Percentiles rank a stretch among this genome's conserved stretches.
Conservation (phyloP, 2,797 vertebrate species). For the Lophotriccus pileatus region DNA sequence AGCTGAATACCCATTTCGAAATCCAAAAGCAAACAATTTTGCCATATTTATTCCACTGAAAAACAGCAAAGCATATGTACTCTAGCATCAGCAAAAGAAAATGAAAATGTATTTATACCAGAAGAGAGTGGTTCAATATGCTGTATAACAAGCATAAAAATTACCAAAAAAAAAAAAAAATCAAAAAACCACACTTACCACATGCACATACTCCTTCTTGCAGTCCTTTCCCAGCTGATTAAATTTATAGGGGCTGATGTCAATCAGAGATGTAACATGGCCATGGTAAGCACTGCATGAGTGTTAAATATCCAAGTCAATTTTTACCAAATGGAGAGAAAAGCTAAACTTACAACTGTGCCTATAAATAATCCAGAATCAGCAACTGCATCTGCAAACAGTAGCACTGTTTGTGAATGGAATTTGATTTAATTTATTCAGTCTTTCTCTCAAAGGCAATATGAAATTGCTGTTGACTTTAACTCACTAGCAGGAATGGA, state of each 20-base stretch:
- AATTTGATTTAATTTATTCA: neutral
- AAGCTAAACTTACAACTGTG: slow-evolving; percentile 5
- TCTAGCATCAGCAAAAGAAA: neutral
- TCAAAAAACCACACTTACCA: slow-evolving; percentile 82
- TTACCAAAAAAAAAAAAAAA: neutral
- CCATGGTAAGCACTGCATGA: slow-evolving; percentile 92
- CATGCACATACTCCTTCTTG: slow-evolving; percentile 88
- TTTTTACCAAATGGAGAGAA: neutral
- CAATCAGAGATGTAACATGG: slow-evolving; percentile 93
- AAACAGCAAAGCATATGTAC: neutral
- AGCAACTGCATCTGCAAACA: neutral
- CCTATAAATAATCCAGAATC: neutral
- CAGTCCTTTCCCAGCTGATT: slow-evolving; percentile 81
- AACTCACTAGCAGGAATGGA: neutral
- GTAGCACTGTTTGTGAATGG: neutral
- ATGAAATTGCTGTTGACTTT: neutral
- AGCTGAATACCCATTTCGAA: neutral
- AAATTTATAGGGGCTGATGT: slow-evolving; percentile 98
- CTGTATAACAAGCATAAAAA: neutral
- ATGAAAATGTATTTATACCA: neutral
- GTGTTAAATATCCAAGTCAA: slow-evolving; percentile 42
- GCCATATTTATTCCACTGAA: neutral
- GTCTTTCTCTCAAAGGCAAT: neutral
- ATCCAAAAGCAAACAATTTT: neutral
- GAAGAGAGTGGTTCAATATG: neutral